Percentiles rank a stretch among this genome's conserved stretches.
Conservation (phyloP, 2,113 vertebrate genomes). For the Petaurus breviceps region DNA sequence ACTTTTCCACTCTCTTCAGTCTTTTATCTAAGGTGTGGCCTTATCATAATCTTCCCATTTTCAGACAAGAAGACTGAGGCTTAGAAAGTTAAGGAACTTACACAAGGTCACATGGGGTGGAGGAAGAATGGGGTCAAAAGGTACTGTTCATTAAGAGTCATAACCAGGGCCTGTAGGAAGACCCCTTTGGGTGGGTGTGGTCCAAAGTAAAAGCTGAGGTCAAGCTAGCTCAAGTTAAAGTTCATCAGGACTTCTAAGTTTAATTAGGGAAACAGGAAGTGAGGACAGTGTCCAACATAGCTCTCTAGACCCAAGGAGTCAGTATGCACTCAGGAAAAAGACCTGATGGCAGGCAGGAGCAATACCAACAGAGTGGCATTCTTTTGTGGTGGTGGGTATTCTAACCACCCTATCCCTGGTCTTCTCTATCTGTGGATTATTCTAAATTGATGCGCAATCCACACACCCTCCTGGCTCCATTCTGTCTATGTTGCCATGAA, state of each 20-base stretch:
- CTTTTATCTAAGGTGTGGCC: not conserved
- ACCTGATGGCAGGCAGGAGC: not conserved
- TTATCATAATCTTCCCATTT: not conserved
- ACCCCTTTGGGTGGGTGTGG: not conserved
- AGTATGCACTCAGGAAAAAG: not conserved
- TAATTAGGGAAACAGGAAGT: not conserved
- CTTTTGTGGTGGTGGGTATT: not conserved
- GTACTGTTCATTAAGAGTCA: not conserved
- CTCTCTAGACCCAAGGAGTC: not conserved
- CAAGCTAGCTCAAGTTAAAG: not conserved
- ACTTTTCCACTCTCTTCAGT: constrained; percentile 19
- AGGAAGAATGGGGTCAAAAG: not conserved
- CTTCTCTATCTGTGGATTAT: not conserved
- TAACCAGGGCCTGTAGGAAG: not conserved
- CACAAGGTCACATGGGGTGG: not conserved
- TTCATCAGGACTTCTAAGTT: not conserved
- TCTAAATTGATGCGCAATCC: not conserved
- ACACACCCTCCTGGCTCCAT: not conserved
- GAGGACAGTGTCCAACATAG: not conserved
- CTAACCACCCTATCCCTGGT: not conserved
- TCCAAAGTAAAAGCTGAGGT: not conserved
- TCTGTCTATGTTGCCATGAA: not conserved
- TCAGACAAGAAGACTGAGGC: not conserved
- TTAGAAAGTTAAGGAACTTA: not conserved
- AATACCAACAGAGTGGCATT: not conserved